Evolutionary conservation across 2,888 invertebrate species (phyloP).

Genomic region (Reticulitermes lucifugus): DNA sequence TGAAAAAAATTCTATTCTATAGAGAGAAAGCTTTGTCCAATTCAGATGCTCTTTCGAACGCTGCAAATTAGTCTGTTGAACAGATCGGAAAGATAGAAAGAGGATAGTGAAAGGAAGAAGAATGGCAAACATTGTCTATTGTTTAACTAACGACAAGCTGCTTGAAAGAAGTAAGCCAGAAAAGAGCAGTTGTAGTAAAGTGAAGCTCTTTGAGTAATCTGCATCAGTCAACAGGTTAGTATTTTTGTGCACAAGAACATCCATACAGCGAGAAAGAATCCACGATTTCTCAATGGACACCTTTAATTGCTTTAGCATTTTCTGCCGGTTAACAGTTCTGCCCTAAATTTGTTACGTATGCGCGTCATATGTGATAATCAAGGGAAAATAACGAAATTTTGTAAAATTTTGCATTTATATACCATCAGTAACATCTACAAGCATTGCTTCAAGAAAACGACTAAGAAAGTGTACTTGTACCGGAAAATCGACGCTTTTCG

Average conservation of each 20-base stretch:
- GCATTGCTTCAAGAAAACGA: too few relatives aligned
- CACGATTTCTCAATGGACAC: too few relatives aligned
- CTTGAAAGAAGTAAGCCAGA: neutral
- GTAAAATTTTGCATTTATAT: too few relatives aligned
- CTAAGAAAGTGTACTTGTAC: too few relatives aligned
- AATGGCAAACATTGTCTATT: slow-evolving; percentile 28
- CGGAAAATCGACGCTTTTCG: too few relatives aligned
- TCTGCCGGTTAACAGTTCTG: too few relatives aligned
- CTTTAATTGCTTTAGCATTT: too few relatives aligned
- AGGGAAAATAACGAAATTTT: too few relatives aligned
- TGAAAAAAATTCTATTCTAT: slow-evolving; percentile 9
- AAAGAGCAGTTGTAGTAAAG: neutral
- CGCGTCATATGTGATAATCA: too few relatives aligned
- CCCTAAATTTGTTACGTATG: too few relatives aligned
- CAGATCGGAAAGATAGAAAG: neutral
- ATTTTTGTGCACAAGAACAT: neutral
- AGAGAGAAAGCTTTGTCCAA: neutral
- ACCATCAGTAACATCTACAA: too few relatives aligned
- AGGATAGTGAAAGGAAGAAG: neutral
- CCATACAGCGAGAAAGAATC: too few relatives aligned
- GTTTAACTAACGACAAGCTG: slow-evolving; percentile 2
- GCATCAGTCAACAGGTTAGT: neutral
- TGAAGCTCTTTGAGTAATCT: neutral
- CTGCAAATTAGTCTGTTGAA: slow-evolving; percentile 15
- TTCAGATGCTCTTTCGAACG: slow-evolving; percentile 17